These are phyloP conservation scores for Sebastes schlegelii DNA, from an alignment of 2,113 vertebrate species.

Conservation along the genomic window DNA sequence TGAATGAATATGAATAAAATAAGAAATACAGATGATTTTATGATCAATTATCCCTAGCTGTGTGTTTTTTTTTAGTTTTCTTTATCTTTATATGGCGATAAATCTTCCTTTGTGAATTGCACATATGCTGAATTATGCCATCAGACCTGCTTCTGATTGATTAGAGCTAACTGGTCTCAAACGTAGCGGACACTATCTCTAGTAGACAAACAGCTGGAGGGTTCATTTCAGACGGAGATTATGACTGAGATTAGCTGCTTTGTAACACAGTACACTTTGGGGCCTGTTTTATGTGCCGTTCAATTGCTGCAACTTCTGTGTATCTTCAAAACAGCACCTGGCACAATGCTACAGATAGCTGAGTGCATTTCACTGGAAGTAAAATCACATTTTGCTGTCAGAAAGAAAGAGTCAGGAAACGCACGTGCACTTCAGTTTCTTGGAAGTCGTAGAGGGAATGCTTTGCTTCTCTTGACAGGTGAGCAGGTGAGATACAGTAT, in stretches of 20 bases:
- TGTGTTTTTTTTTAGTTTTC: background rate
- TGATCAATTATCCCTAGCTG: background rate
- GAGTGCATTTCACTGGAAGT: background rate
- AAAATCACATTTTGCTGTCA: constrained; percentile 9
- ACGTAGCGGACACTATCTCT: background rate
- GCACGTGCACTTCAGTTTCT: constrained; percentile 5
- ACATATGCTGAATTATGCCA: background rate
- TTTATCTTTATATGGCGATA: background rate
- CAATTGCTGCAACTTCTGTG: constrained; percentile 3
- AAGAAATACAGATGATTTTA: too few species aligned
- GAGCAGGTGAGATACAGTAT: background rate
- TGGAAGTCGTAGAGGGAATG: constrained; percentile 5
- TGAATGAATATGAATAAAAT: background rate
- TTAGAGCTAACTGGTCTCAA: background rate
- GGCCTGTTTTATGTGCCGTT: background rate
- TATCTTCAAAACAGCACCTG: constrained; percentile 27
- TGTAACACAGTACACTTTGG: background rate
- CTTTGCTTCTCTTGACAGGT: constrained; percentile 25
- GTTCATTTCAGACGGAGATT: constrained; percentile 29
- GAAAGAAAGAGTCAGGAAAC: constrained; percentile 2
- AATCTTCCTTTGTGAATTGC: background rate
- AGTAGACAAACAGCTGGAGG: background rate
- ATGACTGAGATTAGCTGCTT: constrained; percentile 8
- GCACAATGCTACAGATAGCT: background rate
- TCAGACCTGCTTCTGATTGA: background rate